Base-by-base conservation (phyloP, 1,140 invertebrate genomes). In the Anagrus nilaparvatae region DNA sequence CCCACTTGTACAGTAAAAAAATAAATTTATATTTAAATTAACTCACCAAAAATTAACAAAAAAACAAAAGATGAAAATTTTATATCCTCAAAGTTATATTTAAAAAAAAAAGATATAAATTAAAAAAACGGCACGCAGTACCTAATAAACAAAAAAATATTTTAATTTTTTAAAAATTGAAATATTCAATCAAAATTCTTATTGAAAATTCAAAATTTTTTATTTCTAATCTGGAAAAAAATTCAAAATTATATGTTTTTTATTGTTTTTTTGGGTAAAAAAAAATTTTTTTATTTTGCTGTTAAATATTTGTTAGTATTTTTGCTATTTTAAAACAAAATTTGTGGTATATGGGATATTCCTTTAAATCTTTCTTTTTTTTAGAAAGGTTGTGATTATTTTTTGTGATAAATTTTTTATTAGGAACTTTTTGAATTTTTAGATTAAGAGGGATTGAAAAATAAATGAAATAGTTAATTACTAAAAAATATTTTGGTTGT, bases 1-100 rank as follows among this genome's bases (percentile, higher is more conserved):
- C 53, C 58, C 54, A 60, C 58, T 66, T 62, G 59, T 65, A 61
- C 55, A 63, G 55, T 59, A 54, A 55, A 53, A 46, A 50, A 49
- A 49, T 12, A 19, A 37, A 58, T 53, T 59, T 54, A 50, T 41
- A 41, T 50, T 47, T 31, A 39, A 44, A n/a, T n/a, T n/a, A n/a
- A n/a, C n/a, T n/a, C n/a, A n/a, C n/a, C 24, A 40, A 34, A 36
- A 43, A 28, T 18, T 30, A 13, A 29, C 28, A 29, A 43, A 40
- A 10, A 13, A 35, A 42, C 27, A 30, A 35, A 39, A 42, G n/a
- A n/a, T n/a, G n/a, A n/a, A n/a, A n/a, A n/a, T n/a, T n/a, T n/a
- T n/a, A n/a, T n/a, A n/a, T n/a, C n/a, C n/a, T n/a, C n/a, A n/a
- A n/a, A n/a, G n/a, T n/a, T n/a, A n/a, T n/a, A 42, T 33, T 23